Percentiles rank a stretch among this genome's conserved stretches.
Conservation (phyloP, 2,888 invertebrate genomes). For the Chaetoderma sp. region DNA sequence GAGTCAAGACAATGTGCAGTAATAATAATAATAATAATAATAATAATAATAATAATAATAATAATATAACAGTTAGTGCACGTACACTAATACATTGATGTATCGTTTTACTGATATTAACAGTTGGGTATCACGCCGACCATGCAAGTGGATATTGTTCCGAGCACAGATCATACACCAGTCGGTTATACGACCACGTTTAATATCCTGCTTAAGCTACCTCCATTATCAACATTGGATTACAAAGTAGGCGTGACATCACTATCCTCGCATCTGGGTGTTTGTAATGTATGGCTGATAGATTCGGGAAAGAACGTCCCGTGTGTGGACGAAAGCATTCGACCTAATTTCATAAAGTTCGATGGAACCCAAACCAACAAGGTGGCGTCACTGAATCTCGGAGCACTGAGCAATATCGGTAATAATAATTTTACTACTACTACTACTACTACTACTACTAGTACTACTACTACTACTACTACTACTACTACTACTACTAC, state of each 20-base stretch:
- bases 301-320: background rate
- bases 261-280: background rate
- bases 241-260: background rate
- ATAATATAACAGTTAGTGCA: too few species aligned
- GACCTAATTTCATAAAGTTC: background rate
- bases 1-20: too few species aligned
- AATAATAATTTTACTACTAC: too few species aligned
- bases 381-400: background rate
- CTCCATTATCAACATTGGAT: background rate
- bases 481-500: too few species aligned
- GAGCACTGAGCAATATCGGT: background rate
- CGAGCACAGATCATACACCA: background rate
- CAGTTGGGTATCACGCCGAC: too few species aligned
- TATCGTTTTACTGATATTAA: too few species aligned
- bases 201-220: background rate
- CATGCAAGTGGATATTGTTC: too few species aligned
- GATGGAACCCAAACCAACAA: background rate
- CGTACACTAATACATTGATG: too few species aligned
- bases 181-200: background rate
- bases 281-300: background rate
- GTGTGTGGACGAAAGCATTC: background rate
- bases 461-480: too few species aligned
- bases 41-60: too few species aligned
- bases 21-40: too few species aligned
- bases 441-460: too few species aligned